These are phyloP conservation scores for Athalia rosae DNA, from an alignment of 2,888 invertebrate genomes.

Conservation along the genomic window DNA sequence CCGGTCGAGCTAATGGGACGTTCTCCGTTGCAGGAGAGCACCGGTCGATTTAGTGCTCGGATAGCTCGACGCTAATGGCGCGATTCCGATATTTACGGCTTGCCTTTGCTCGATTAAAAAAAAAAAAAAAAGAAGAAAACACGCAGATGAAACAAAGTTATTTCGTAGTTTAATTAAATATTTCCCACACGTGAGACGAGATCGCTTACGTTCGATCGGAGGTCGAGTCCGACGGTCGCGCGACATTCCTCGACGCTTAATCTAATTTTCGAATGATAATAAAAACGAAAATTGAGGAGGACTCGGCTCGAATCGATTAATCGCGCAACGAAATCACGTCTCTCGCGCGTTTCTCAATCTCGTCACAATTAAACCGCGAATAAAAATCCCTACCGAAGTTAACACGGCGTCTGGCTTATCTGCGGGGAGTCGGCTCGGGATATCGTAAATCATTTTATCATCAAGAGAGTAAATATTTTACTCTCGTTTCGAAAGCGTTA, in stretches of 20 bases:
- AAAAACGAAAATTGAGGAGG: too few relatives aligned
- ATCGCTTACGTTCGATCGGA: neutral
- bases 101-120: slow-evolving; percentile 46
- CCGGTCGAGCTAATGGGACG: slow-evolving; percentile 41
- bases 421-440: too few relatives aligned
- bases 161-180: slow-evolving; percentile 39
- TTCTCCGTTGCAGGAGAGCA: slow-evolving; percentile 19
- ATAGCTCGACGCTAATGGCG: slow-evolving; percentile 44
- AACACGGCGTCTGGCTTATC: too few relatives aligned
- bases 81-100: slow-evolving; percentile 41
- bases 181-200: slow-evolving; percentile 13
- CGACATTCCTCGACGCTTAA: neutral
- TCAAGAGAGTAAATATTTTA: too few relatives aligned
- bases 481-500: too few relatives aligned
- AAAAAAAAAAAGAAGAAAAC: too few relatives aligned
- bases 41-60: neutral
- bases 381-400: too few relatives aligned
- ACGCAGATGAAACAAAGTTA: slow-evolving; percentile 6
- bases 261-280: neutral
- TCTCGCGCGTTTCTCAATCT: too few relatives aligned
- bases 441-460: too few relatives aligned
- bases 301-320: too few relatives aligned
- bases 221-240: slow-evolving; percentile 3
- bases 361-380: too few relatives aligned
- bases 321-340: too few relatives aligned